Conservation (phyloP, 2,797 vertebrate genomes). For the Argya squamiceps region DNA sequence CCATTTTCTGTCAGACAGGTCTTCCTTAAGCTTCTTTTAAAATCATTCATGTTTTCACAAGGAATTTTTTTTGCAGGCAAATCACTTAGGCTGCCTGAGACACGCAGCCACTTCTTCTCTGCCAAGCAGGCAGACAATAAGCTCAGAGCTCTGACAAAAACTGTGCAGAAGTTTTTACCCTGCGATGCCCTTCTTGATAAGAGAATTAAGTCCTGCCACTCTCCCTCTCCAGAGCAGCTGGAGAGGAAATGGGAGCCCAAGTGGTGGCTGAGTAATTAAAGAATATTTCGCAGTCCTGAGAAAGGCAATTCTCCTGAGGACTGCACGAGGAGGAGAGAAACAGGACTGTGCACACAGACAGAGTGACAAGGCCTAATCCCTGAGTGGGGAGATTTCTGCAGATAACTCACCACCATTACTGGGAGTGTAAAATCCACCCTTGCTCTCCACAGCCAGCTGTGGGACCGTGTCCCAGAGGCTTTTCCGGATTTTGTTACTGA, state of each 20-base stretch:
- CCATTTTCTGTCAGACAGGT: slow-evolving; percentile 40
- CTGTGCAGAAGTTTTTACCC: slow-evolving; percentile 42
- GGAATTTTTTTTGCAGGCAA: slow-evolving; percentile 40
- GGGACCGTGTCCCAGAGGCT: neutral
- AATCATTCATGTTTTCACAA: slow-evolving; percentile 34
- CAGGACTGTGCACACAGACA: neutral
- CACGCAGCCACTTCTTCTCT: neutral
- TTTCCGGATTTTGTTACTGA: slow-evolving; percentile 22
- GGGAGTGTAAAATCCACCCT: neutral
- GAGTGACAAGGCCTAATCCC: neutral
- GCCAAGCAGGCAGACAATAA: slow-evolving; percentile 25
- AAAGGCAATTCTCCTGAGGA: neutral
- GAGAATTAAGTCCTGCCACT: slow-evolving; percentile 24
- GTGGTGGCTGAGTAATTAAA: neutral
- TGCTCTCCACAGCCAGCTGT: neutral
- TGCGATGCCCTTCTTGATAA: neutral
- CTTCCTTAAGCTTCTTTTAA: slow-evolving; percentile 52
- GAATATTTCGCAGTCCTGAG: neutral
- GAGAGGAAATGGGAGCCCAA: neutral
- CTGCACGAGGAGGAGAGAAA: neutral
- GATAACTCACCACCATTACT: neutral
- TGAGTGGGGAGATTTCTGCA: neutral
- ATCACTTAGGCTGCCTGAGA: slow-evolving; percentile 41
- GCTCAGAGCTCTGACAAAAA: slow-evolving; percentile 28
- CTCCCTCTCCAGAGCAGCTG: neutral